Evolutionary conservation across 1,140 invertebrate genomes (phyloP), one percentile per base, ranked within the genome.

Genomic region (Pogonomyrmex barbatus): DNA sequence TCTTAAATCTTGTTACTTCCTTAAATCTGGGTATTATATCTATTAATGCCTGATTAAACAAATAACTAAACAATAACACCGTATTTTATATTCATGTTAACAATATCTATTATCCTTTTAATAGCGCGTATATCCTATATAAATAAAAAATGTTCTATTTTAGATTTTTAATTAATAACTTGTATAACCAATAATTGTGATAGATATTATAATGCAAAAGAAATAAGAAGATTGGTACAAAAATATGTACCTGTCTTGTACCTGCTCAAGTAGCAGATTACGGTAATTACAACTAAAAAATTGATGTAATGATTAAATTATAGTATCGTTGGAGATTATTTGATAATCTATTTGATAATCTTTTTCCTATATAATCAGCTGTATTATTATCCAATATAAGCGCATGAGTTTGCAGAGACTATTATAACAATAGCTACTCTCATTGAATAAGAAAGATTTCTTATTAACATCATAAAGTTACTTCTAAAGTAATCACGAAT

Each of bases 271-370:
- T 9, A 54, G 33, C 9, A 73, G 17, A 33, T 54, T 50, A 8
- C 0, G 30, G 8, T 0, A 33, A 36, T 47, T 63, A 17, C 0
- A 47, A 63, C 24, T 4, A 39, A 63, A 65, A 47, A 6, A 6
- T 39, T 75, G 52, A 58, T 58, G 56, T 42, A 42, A 73, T 73
- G 50, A 73, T 56, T 24, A 73, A 36, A 12, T 73, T 73, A 54
- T 10, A 12, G 52, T 42, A 56, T 42, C n/a, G 56, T 75, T 0
- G 12, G 24, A n/a, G 12, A 75, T 75, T 71, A 42, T 1, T 39
- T 24, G 9, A 56, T 56, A 54, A 71, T n/a, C 30, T 42, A 24
- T 24, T 24, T 24, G 24, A 24, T 24, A 24, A 24, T 54, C 17
- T 9, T 17, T 24, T 12, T 39, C 14, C 30, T n/a, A n/a, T 39